Evolutionary conservation across 2,797 vertebrate genomes (phyloP).

Genomic region (Scolopax rusticola): DNA sequence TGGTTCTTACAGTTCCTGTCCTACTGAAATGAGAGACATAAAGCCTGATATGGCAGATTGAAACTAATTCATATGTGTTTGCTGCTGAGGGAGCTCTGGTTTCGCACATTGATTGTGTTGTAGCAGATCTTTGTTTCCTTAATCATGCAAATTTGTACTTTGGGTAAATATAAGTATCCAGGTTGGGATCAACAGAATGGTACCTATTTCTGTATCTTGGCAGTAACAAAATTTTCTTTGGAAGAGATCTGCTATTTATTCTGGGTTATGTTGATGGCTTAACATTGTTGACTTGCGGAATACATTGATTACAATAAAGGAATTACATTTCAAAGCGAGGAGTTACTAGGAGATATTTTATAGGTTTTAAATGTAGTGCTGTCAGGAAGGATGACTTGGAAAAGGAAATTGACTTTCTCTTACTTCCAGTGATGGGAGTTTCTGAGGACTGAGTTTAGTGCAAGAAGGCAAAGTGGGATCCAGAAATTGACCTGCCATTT

Average conservation of each 20-base stretch:
- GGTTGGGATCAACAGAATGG: neutral
- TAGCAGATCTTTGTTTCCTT: neutral
- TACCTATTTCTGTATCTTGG: neutral
- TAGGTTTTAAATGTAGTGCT: neutral
- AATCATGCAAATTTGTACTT: neutral
- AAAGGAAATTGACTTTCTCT: neutral
- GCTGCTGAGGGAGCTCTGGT: neutral
- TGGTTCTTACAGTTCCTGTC: neutral
- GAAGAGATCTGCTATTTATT: neutral
- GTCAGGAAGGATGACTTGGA: neutral
- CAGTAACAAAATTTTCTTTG: neutral
- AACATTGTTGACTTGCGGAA: neutral
- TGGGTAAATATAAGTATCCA: neutral
- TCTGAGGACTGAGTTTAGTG: neutral
- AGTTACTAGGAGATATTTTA: neutral
- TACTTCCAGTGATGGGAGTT: neutral
- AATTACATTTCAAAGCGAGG: neutral
- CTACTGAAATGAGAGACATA: fast-evolving
- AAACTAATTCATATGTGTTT: neutral
- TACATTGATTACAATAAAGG: neutral
- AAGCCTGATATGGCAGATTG: neutral
- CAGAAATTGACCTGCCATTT: neutral
- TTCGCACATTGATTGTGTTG: neutral
- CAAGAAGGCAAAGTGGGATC: neutral
- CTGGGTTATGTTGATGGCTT: neutral